Conservation (phyloP, 2,797 vertebrate genomes). For the Chloroceryle amazona region DNA sequence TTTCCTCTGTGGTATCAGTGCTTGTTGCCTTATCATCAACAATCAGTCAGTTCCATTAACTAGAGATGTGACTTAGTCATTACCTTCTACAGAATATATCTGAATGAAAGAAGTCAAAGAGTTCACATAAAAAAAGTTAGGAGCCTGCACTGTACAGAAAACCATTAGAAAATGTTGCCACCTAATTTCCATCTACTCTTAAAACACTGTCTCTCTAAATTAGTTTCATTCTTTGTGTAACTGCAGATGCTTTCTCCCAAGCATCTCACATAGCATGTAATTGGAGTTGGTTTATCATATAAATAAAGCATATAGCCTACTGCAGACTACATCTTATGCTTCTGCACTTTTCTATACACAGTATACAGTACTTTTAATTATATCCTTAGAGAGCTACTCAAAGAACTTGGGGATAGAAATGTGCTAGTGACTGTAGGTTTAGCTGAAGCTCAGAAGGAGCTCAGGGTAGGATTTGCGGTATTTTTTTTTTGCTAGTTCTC, state of each 20-base stretch:
- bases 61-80: background rate
- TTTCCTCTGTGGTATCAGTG: background rate
- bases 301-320: background rate
- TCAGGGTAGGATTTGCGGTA: constrained; percentile 11
- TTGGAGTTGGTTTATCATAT: constrained; percentile 27
- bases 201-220: constrained; percentile 1
- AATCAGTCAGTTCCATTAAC: background rate
- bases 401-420: constrained; percentile 16
- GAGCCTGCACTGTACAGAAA: background rate
- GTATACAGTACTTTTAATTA: constrained; percentile 60
- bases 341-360: background rate
- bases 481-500: constrained; percentile 8
- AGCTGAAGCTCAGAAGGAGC: background rate
- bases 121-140: constrained; percentile 17
- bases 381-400: constrained; percentile 67
- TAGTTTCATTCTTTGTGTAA: background rate
- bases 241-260: background rate
- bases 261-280: background rate
- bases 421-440: background rate
- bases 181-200: background rate
- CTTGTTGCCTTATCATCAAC: background rate
- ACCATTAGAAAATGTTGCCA: background rate
- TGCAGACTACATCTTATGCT: background rate
- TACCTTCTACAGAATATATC: background rate
- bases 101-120: background rate